Base-by-base conservation (phyloP, 2,888 invertebrate genomes). In the Chamaedrilus cognettii region DNA sequence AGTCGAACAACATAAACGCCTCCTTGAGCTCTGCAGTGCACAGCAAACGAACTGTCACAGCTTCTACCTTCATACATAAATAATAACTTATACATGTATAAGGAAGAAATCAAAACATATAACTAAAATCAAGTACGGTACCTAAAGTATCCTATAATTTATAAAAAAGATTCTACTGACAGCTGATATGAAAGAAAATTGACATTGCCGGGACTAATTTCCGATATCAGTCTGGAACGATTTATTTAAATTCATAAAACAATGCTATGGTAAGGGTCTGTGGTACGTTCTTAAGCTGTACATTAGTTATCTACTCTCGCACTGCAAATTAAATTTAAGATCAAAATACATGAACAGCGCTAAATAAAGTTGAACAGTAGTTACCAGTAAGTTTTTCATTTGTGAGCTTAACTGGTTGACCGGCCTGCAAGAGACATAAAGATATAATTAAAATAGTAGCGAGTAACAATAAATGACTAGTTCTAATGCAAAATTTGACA, bases 1-100 rank as follows among this genome's bases (percentile, higher is more conserved):
- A 73, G 55, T 73, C 73, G 55, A 70, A 73, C 50, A 73, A 63
- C 70, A 68, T 71, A 51, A 73, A 73, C 2, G 72, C 71, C 35
- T 69, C 70, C 34, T 69, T 69, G 60, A 73, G 59, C 30, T 67
- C 72, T 72, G 61, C 2, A 50, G 31, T 26, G 23, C 55, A 42
- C 32, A 26, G 51, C 4, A 67, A 49, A 19, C n/a, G n/a, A n/a
- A n/a, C n/a, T 32, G 51, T 15, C n/a, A 60, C 19, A 26, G 23
- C 5, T 52, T 52, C 19, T 52, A 7, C 26, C 23, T 26, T 26
- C 28, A 26, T 26, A 26, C 30, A 28, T 23, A 57, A 57, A 28
- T 28, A 19, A 30, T 11, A 57, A 26, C n/a, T 26, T 52, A 28
- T 26, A 7, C 5, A 49, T 49, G 15, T 19, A 49, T 49, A 49